These are phyloP conservation scores for Steatornis caripensis DNA, from an alignment of 2,113 vertebrate species.

Conservation along the genomic window DNA sequence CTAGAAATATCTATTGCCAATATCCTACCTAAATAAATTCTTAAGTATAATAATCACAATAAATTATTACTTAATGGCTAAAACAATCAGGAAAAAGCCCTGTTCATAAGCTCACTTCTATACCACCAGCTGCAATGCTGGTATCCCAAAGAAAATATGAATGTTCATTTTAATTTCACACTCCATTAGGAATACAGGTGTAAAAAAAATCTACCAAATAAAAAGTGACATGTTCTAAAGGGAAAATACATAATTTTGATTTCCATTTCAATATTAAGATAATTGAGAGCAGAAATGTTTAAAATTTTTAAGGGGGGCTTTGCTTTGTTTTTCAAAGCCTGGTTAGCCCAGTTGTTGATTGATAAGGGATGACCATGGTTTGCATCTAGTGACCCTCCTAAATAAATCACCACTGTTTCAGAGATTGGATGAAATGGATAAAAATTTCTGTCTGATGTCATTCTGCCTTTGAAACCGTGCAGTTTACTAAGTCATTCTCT, in stretches of 20 bases:
- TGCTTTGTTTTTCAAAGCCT: background rate
- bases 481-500: background rate
- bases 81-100: background rate
- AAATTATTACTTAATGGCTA: background rate
- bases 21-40: background rate
- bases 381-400: background rate
- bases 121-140: background rate
- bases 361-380: background rate
- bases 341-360: background rate
- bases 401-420: background rate
- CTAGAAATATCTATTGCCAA: background rate
- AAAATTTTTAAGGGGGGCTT: background rate
- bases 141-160: background rate
- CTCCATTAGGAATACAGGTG: background rate
- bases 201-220: background rate
- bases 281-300: background rate
- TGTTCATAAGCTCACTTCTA: background rate
- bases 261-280: background rate
- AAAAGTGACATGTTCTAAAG: background rate
- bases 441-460: background rate
- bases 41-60: background rate
- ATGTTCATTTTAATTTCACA: conserved; percentile 4
- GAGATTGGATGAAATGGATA: background rate
- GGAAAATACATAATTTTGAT: background rate
- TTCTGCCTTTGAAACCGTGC: background rate